Evolutionary conservation across 2,888 invertebrate genomes (phyloP), one percentile per base, ranked within the genome.

Genomic region (Allolobophora icterica): DNA sequence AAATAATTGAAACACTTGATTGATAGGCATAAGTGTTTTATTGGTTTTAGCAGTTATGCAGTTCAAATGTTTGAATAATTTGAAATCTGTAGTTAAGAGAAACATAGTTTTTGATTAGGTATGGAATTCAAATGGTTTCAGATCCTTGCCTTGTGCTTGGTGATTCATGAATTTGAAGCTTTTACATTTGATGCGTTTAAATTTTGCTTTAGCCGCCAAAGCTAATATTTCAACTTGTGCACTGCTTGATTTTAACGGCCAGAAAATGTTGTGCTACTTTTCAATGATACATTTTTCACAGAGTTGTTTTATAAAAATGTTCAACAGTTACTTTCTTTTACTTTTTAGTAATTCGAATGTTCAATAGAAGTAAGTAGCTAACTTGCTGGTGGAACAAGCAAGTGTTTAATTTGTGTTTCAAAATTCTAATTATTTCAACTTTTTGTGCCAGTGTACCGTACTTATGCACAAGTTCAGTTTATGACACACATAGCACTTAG

Each of bases 41-140:
- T 71, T 71, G 30, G 13, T n/a, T 71, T 30, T n/a, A 71, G 13
- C 71, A n/a, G 71, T 71, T n/a, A 30, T n/a, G 71, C 71, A 71
- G 71, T 71, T 71, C 71, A 71, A n/a, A 71, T 71, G 71, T 71
- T 71, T n/a, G n/a, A 71, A n/a, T n/a, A 71, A n/a, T 71, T 71
- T 30, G 71, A 71, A 71, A n/a, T n/a, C 30, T 71, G n/a, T 71
- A 71, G 71, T 71, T 71, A n/a, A 52, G 52, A 52, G 24, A 52
- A 52, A 71, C 30, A 71, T 71, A n/a, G 30, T n/a, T 71, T 71
- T 71, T 52, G 52, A 52, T 52, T 52, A 52, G 52, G 5, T 24
- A 52, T 52, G 24, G 52, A 52, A 11, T 45, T 13, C 19, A 45
- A 45, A 13, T 45, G 45, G 19, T 45, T 24, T 24, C 21, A 52